A percentile compares a stretch with the other conserved stretches of the same genome.
Evolutionary conservation across 2,888 invertebrate genomes (phyloP).

Genomic region (Oxyteleia sp.): DNA sequence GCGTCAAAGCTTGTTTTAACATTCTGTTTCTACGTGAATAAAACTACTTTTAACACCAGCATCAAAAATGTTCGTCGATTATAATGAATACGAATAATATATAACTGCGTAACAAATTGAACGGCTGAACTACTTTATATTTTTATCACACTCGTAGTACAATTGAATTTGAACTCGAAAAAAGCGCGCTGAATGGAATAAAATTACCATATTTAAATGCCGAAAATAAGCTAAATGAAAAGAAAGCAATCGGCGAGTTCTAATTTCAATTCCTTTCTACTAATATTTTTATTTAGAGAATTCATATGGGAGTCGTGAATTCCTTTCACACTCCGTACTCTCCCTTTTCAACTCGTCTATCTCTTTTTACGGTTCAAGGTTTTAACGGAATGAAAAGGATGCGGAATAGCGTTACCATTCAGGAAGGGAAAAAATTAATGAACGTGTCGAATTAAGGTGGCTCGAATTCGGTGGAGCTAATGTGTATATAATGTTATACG

Average conservation of each 20-base stretch:
- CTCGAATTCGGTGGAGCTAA: slow-evolving; percentile 26
- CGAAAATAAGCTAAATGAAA: slow-evolving; percentile 65
- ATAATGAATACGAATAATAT: slow-evolving; percentile 3
- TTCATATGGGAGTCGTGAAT: slow-evolving; percentile 56
- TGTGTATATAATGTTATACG: slow-evolving; percentile 41
- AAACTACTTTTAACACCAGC: background rate
- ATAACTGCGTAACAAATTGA: slow-evolving; percentile 9
- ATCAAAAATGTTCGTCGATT: background rate
- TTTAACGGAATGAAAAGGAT: slow-evolving; percentile 41
- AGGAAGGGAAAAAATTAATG: slow-evolving; percentile 45
- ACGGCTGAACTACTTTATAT: slow-evolving; percentile 49
- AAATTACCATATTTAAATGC: slow-evolving; percentile 64
- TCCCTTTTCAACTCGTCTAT: slow-evolving; percentile 51
- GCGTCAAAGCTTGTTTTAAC: too few species aligned
- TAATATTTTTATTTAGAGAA: slow-evolving; percentile 65
- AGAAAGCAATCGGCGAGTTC: slow-evolving; percentile 64
- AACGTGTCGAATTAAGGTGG: slow-evolving; percentile 50
- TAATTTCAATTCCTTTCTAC: slow-evolving; percentile 65
- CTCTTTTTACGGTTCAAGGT: slow-evolving; percentile 57
- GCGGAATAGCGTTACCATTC: slow-evolving; percentile 20
- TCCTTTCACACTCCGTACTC: slow-evolving; percentile 65
- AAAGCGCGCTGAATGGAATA: slow-evolving; percentile 44
- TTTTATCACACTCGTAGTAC: slow-evolving; percentile 49
- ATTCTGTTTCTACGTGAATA: too few species aligned
- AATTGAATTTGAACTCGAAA: slow-evolving; percentile 51